These are phyloP conservation scores for Speoplatyrhinus poulsoni DNA, from an alignment of 2,113 vertebrate genomes.

Conservation along the genomic window DNA sequence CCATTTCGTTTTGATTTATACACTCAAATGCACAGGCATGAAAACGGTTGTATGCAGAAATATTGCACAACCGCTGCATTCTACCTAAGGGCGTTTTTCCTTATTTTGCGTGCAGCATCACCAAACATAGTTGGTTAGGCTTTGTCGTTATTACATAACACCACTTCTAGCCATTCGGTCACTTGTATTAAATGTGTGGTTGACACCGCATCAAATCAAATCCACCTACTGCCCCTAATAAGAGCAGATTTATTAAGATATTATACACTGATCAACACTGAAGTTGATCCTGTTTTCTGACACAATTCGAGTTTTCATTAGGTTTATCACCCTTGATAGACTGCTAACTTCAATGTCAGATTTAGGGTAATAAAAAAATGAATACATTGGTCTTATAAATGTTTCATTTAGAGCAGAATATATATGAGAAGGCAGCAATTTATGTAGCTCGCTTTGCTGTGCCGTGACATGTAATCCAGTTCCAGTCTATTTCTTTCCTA, in stretches of 20 bases:
- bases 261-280: not conserved
- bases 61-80: slow-evolving; percentile 61
- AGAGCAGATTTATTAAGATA: slow-evolving; percentile 18
- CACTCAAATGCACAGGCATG: slow-evolving; percentile 21
- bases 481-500: slow-evolving; percentile 12
- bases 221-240: slow-evolving; percentile 26
- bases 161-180: slow-evolving; percentile 22
- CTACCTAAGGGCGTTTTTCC: slow-evolving; percentile 49
- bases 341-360: too few relatives aligned
- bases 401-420: slow-evolving; percentile 4
- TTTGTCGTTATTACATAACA: slow-evolving; percentile 47
- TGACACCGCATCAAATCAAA: slow-evolving; percentile 68
- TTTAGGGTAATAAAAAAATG: too few relatives aligned
- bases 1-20: slow-evolving; percentile 10
- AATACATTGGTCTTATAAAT: too few relatives aligned
- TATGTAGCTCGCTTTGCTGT: not conserved
- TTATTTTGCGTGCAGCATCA: slow-evolving; percentile 63
- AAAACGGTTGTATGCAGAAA: slow-evolving; percentile 40
- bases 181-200: slow-evolving; percentile 14
- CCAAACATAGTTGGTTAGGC: slow-evolving; percentile 32
- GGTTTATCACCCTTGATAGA: slow-evolving; percentile 16
- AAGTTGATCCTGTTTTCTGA: slow-evolving; percentile 1
- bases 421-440: not conserved
- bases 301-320: slow-evolving; percentile 10
- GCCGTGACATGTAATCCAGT: slow-evolving; percentile 2